phyloP scores from a whole-genome alignment of 2,113 vertebrate species.

The Tetraodon nigroviridis region DNA sequence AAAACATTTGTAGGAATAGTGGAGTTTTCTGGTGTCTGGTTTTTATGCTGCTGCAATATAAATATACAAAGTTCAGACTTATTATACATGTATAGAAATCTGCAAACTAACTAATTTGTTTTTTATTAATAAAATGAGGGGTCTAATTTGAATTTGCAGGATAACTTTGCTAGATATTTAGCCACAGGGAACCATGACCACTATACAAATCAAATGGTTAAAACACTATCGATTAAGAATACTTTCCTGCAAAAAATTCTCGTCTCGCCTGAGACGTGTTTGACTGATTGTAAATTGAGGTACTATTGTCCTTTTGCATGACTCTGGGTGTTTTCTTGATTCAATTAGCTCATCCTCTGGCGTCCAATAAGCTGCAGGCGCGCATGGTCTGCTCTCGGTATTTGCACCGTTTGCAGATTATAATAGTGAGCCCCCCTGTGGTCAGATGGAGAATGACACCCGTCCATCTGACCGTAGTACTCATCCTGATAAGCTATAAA shows the following conservation, averaged over 20 bases:
- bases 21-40: too few species aligned
- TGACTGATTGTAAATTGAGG: constrained; percentile 13
- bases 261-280: constrained; percentile 9
- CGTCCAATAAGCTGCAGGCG: constrained; percentile 12
- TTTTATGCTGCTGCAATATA: too few species aligned
- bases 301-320: constrained; percentile 23
- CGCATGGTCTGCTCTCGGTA: not conserved
- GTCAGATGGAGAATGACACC: constrained; percentile 26
- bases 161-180: too few species aligned
- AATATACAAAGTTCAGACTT: not conserved
- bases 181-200: constrained; percentile 10
- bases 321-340: constrained; percentile 16
- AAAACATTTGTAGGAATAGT: too few species aligned
- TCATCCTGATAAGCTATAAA: too few species aligned
- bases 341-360: constrained; percentile 14
- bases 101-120: too few species aligned
- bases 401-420: not conserved
- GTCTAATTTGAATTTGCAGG: constrained; percentile 5
- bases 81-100: not conserved
- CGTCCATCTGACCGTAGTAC: not conserved
- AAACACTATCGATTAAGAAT: not conserved
- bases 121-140: not conserved
- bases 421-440: constrained; percentile 35
- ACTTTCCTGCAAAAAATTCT: constrained; percentile 41
- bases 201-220: not conserved